Percentiles rank a stretch among this genome's conserved stretches.
Evolutionary conservation across 2,113 vertebrate genomes (phyloP).

Genomic region (Strix uralensis): DNA sequence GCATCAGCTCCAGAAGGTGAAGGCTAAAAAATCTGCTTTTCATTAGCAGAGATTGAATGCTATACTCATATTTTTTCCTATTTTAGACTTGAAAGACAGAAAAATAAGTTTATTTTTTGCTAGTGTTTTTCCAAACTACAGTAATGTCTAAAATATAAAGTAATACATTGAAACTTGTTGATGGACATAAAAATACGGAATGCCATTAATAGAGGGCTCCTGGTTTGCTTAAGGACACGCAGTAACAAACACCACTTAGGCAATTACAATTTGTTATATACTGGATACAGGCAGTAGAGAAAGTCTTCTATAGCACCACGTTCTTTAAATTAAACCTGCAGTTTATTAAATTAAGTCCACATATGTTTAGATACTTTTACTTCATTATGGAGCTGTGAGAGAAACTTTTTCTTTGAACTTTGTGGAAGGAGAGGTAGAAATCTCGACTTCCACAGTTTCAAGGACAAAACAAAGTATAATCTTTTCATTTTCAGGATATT

Average conservation of each 20-base stretch:
- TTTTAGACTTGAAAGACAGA: neutral
- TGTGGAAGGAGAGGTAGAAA: neutral
- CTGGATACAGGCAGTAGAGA: neutral
- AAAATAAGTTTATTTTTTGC: neutral
- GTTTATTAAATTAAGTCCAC: constrained; percentile 48
- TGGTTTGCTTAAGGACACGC: neutral
- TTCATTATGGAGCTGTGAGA: neutral
- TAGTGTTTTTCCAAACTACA: neutral
- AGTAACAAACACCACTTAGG: neutral
- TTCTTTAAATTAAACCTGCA: constrained; percentile 55
- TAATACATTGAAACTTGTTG: neutral
- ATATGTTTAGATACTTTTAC: neutral
- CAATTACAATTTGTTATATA: neutral
- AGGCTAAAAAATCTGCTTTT: neutral
- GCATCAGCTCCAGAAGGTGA: neutral
- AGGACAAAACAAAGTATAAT: constrained; percentile 55
- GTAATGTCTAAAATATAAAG: neutral
- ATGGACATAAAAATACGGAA: neutral
- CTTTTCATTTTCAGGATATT: constrained; percentile 39
- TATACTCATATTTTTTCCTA: neutral
- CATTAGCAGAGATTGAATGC: neutral
- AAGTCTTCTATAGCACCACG: neutral
- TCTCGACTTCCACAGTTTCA: constrained; percentile 53
- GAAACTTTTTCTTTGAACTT: neutral
- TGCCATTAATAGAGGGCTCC: neutral